Percentiles rank a stretch among this genome's conserved stretches.
Evolutionary conservation across 2,113 vertebrate species (phyloP).

Genomic region (Scatophagus argus): DNA sequence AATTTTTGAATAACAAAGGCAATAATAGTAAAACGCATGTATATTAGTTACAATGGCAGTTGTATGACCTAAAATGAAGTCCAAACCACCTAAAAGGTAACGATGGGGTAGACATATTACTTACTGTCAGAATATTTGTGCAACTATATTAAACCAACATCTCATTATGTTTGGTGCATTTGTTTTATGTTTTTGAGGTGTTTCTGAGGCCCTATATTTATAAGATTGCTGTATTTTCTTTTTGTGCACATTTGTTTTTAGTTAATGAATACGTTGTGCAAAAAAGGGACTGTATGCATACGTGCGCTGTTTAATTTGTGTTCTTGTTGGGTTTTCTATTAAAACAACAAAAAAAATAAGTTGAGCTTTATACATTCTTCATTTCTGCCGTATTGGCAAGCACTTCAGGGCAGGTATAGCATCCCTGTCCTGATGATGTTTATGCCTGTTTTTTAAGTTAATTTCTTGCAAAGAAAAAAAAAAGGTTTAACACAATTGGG

Average conservation of each 20-base stretch:
- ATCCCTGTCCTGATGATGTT: background rate
- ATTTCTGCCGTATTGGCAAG: constrained; percentile 20
- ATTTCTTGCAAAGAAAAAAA: background rate
- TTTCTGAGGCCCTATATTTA: constrained; percentile 67
- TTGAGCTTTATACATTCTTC: constrained; percentile 47
- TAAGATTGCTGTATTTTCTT: constrained; percentile 68
- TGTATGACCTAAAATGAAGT: constrained; percentile 60
- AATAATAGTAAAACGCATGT: constrained; percentile 85
- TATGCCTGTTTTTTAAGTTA: background rate
- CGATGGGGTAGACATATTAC: constrained; percentile 53
- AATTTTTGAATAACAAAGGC: constrained; percentile 78
- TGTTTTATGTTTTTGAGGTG: constrained; percentile 67
- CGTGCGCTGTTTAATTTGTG: constrained; percentile 69
- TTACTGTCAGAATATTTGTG: constrained; percentile 68
- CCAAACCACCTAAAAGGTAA: constrained; percentile 50
- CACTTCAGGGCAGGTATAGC: background rate
- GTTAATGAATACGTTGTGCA: constrained; percentile 62
- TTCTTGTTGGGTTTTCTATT: constrained; percentile 81
- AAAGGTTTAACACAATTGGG: too few relatives aligned
- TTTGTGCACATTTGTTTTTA: constrained; percentile 59
- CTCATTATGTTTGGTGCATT: constrained; percentile 70
- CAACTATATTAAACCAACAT: constrained; percentile 65
- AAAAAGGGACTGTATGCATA: constrained; percentile 65
- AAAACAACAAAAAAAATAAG: constrained; percentile 64
- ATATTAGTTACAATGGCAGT: constrained; percentile 75